phyloP scores from a whole-genome alignment of 2,113 vertebrate genomes.

The Phainopepla nitens region DNA sequence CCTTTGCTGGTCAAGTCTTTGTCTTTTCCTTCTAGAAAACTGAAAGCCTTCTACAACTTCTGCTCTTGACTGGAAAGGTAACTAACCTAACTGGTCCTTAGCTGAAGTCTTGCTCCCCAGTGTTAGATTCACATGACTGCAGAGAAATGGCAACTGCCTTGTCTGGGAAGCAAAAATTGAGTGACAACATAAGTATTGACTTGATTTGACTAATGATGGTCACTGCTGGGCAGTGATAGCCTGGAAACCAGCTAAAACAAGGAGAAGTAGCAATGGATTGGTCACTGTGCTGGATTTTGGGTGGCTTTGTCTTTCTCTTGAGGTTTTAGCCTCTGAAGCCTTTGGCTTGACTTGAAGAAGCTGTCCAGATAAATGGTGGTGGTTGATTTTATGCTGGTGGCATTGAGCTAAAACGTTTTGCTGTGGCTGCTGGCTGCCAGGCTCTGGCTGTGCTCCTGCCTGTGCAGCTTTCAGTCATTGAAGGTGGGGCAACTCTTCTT shows the following conservation, averaged over 20 bases:
- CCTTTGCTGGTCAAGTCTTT: neutral
- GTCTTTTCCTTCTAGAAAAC: neutral
- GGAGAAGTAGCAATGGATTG: neutral
- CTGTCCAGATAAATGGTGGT: neutral
- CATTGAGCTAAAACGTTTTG: neutral
- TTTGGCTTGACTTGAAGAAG: neutral
- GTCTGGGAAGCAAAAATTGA: neutral
- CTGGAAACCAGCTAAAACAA: neutral
- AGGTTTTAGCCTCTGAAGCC: neutral
- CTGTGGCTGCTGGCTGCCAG: neutral
- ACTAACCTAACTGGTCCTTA: neutral
- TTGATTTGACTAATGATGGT: rapidly evolving
- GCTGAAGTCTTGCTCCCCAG: neutral
- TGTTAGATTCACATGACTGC: neutral
- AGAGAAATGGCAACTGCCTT: neutral
- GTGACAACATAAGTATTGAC: neutral
- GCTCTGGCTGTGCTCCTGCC: neutral
- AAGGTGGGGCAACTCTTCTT: neutral
- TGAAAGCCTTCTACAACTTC: neutral
- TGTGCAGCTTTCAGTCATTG: neutral
- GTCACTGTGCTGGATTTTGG: neutral
- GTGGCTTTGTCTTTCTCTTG: neutral
- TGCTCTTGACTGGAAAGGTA: neutral
- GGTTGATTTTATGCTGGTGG: neutral
- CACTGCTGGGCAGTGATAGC: rapidly evolving